Base-by-base conservation (phyloP, 1,140 invertebrate genomes). In the Kradibia gibbosae region DNA sequence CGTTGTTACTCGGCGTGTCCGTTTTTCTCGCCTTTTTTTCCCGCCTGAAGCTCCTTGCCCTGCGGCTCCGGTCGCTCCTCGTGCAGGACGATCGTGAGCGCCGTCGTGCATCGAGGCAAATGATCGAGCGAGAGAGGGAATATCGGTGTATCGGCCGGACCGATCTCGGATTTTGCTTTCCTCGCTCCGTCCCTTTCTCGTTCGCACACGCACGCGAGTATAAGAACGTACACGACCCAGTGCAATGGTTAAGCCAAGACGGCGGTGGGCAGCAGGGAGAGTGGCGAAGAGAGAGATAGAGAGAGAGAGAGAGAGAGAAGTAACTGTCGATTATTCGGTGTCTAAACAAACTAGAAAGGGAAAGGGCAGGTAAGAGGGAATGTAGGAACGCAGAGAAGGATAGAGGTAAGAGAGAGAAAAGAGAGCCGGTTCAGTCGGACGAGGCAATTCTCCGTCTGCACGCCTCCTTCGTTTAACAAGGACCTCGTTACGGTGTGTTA, bases 401-500 rank as follows among this genome's bases (percentile, higher is more conserved):
- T 42, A 76, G 53, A 45, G 42, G 71, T 48, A 67, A 53, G 42
- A 71, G 60, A 48, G 77, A 4, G 25, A n/a, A 34, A n/a, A 39
- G 36, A 76, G 57, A 77, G 57, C 57, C 55, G 72, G 60, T 71
- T 31, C 78, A 57, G 55, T 36, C 34, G 50, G 65, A 50, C 67
- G 77, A 53, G 50, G 53, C 53, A 36, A 42, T 53, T 74, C 79
- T 78, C 74, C 71, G 28, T 76, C 83, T 83, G 84, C 83, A 84
- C 85, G 83, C 85, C 85, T 84, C 84, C 80, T 84, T 84, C 83
- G 82, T 85, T 89, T 91, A 90, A 91, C 89, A 90, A 91, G 89
- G 86, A 89, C 87, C 90, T 91, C 89, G 90, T 91, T 91, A 91
- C 88, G 88, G 25, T 60, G 90, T 90, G 89, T 90, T 91, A 90